A percentile compares a stretch with the other conserved stretches of the same genome.
phyloP scores from a whole-genome alignment of 2,888 invertebrate species.

The Drosophila eohydei region DNA sequence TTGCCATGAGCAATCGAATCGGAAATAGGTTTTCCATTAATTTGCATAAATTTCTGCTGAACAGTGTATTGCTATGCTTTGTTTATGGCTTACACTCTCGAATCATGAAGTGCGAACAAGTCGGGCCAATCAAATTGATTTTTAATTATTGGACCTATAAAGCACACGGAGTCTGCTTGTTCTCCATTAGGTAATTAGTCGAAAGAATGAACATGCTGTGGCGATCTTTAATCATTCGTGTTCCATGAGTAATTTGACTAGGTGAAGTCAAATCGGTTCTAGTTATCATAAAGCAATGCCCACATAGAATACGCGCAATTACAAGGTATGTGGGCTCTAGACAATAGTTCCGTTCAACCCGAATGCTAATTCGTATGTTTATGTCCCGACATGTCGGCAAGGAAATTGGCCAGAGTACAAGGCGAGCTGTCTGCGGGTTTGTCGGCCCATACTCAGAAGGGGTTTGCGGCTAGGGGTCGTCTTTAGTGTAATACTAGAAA shows the following conservation, averaged over 20 bases:
- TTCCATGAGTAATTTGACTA: conserved; percentile 26
- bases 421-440: conserved; percentile 50
- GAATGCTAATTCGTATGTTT: conserved; percentile 56
- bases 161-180: neutral
- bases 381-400: conserved; percentile 71
- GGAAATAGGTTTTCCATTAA: conserved; percentile 7
- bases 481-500: conserved; percentile 56
- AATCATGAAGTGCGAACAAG: conserved; percentile 25
- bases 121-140: conserved; percentile 14
- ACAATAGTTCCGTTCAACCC: conserved; percentile 44
- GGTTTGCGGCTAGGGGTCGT: conserved; percentile 11
- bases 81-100: neutral
- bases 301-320: conserved; percentile 14
- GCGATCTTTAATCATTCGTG: conserved; percentile 5
- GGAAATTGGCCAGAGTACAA: conserved; percentile 71
- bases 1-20: neutral
- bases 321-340: conserved; percentile 13
- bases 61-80: neutral
- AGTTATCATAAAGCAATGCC: conserved; percentile 14
- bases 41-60: neutral
- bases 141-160: conserved; percentile 12
- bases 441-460: conserved; percentile 44
- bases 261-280: conserved; percentile 28
- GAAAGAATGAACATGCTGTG: conserved; percentile 50
- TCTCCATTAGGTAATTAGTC: conserved; percentile 26